Conservation (phyloP, 1,140 invertebrate species). For the Drosophila tristis region DNA sequence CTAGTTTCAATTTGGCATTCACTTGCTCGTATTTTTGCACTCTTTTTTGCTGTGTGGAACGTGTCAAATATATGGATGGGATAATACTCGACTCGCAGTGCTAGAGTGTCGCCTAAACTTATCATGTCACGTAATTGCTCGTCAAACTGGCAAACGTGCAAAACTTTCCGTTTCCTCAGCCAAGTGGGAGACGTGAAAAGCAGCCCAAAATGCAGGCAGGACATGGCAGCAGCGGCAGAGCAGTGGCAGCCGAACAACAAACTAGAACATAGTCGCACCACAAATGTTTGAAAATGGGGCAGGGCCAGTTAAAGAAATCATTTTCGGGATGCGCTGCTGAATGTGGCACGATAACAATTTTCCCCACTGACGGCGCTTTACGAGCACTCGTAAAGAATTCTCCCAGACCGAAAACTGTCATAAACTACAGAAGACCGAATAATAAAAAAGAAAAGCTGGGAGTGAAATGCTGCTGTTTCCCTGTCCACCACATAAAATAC, state of each 20-base stretch:
- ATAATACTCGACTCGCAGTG: background rate
- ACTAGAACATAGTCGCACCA: conserved; percentile 7
- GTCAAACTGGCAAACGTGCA: conserved; percentile 67
- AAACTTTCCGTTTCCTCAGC: conserved; percentile 40
- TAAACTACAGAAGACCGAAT: conserved; percentile 33
- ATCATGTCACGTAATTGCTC: conserved; percentile 67
- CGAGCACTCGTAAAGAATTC: conserved; percentile 48
- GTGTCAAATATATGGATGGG: conserved; percentile 16
- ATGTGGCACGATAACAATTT: conserved; percentile 35
- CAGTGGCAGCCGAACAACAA: background rate
- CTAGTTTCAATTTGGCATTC: background rate
- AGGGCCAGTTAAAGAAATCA: conserved; percentile 35
- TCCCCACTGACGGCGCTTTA: conserved; percentile 31
- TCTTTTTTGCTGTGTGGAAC: conserved; percentile 11
- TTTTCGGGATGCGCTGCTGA: conserved; percentile 12
- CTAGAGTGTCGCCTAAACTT: background rate
- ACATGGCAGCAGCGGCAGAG: background rate
- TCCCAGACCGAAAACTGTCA: conserved; percentile 35
- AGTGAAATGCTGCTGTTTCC: no score
- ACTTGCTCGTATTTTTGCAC: background rate
- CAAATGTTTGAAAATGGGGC: conserved; percentile 8
- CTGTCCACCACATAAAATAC: no score
- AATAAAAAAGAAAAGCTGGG: conserved; percentile 5
- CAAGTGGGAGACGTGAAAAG: background rate
- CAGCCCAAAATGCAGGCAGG: background rate